A percentile compares a stretch with the other conserved stretches of the same genome.
Conservation (phyloP, 2,888 invertebrate species). For the Sminthurinus aureus region DNA sequence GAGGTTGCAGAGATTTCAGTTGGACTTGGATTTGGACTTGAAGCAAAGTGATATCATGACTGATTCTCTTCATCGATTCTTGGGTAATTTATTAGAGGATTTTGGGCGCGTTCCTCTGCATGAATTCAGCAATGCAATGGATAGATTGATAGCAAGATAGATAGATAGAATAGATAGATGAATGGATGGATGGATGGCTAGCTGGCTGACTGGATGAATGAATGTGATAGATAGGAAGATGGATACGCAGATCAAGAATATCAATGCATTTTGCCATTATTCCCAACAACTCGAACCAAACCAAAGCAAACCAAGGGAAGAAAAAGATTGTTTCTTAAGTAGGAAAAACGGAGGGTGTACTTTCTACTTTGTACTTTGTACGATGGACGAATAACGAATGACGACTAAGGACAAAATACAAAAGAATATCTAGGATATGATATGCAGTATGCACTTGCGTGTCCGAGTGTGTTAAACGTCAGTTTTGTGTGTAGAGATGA, state of each 20-base stretch:
- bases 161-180: not conserved
- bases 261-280: slow-evolving; percentile 38
- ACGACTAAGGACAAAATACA: too few relatives aligned
- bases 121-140: slow-evolving; percentile 26
- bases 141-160: slow-evolving; percentile 22
- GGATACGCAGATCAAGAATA: slow-evolving; percentile 19
- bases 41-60: slow-evolving; percentile 36
- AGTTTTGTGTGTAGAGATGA: slow-evolving; percentile 13
- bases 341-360: not conserved
- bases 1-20: not conserved
- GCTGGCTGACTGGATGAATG: slow-evolving; percentile 13
- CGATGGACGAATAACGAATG: not conserved
- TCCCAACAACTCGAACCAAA: not conserved
- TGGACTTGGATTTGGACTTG: slow-evolving; percentile 19
- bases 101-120: slow-evolving; percentile 30
- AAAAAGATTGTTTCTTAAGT: slow-evolving; percentile 13
- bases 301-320: slow-evolving; percentile 13
- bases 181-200: slow-evolving; percentile 18
- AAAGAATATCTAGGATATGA: too few relatives aligned
- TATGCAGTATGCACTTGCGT: too few relatives aligned
- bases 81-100: slow-evolving; percentile 45
- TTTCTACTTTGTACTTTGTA: not conserved
- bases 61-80: slow-evolving; percentile 30
- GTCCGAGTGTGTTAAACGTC: slow-evolving; percentile 28
- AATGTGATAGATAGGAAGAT: not conserved